Evolutionary conservation across 2,888 invertebrate genomes (phyloP).

Genomic region (Lasioglossum leucozonium): DNA sequence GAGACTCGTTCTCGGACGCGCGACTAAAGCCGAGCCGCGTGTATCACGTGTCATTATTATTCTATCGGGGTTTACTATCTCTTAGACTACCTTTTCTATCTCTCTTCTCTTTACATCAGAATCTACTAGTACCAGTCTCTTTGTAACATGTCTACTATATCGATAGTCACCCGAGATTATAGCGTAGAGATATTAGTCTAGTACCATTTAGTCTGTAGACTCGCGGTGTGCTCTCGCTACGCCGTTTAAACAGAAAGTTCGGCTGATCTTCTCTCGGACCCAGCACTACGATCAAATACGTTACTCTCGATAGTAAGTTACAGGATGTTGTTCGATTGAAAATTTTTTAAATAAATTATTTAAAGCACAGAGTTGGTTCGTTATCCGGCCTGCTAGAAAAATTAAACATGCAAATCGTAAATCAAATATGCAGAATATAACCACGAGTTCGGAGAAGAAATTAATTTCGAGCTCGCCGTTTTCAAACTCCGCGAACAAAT

Average conservation of each 20-base stretch:
- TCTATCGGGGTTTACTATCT: conserved; percentile 33
- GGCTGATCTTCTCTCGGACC: background rate
- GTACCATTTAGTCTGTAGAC: conserved; percentile 68
- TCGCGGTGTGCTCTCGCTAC: conserved; percentile 71
- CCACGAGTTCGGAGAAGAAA: background rate
- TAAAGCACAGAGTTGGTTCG: no score
- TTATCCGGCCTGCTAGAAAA: background rate
- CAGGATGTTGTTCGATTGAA: no score
- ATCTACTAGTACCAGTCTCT: conserved; percentile 31
- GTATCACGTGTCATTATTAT: conserved; percentile 33
- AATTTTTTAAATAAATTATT: no score
- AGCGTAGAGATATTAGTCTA: conserved; percentile 66
- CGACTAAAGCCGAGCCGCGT: conserved; percentile 17
- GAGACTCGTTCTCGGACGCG: conserved; percentile 15
- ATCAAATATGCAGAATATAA: background rate
- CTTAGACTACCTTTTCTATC: conserved; percentile 23
- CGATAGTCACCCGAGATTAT: conserved; percentile 41
- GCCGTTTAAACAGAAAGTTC: background rate
- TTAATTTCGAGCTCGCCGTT: background rate
- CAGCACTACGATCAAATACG: background rate
- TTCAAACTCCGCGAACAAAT: background rate
- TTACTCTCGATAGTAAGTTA: background rate
- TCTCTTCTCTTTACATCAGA: conserved; percentile 24
- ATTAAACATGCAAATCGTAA: background rate
- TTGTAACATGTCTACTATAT: conserved; percentile 24